Evolutionary conservation across 2,797 vertebrate species (phyloP).

Genomic region (Lindbergichthys nudifrons): DNA sequence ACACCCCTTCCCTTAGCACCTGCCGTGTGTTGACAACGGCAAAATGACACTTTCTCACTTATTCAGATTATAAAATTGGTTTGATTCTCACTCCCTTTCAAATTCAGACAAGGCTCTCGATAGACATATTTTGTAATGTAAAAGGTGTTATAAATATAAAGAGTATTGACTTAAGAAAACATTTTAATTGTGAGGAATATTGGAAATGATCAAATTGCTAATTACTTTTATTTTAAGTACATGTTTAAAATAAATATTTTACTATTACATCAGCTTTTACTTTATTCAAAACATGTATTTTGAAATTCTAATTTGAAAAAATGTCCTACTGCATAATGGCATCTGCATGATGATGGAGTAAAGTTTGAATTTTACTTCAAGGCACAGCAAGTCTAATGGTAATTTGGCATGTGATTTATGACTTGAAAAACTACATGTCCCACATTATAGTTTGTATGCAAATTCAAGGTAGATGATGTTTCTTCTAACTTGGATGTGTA

Average conservation of each 20-base stretch:
- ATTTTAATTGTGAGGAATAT: constrained; percentile 3
- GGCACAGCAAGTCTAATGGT: background rate
- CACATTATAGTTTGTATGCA: constrained; percentile 1
- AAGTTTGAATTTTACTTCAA: constrained; percentile 24
- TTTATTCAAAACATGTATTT: constrained; percentile 7
- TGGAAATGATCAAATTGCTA: background rate
- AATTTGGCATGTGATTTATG: constrained; percentile 32
- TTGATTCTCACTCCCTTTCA: constrained; percentile 68
- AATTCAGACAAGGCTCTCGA: constrained; percentile 38
- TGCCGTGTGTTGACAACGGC: constrained; percentile 82
- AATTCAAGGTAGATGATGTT: constrained; percentile 18
- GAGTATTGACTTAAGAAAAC: background rate
- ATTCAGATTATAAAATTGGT: constrained; percentile 78
- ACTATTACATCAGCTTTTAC: background rate
- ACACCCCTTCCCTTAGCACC: constrained; percentile 80
- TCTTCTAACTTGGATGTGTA: background rate
- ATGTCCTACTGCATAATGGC: background rate
- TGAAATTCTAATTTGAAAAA: constrained; percentile 21
- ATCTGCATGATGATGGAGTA: background rate
- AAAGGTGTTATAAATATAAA: constrained; percentile 13
- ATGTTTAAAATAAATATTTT: background rate
- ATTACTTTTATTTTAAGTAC: constrained; percentile 10
- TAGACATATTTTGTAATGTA: constrained; percentile 9
- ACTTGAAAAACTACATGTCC: background rate
- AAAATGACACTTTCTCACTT: constrained; percentile 83